phyloP scores from a whole-genome alignment of 2,888 invertebrate species.

The Mellilla xanthometata region DNA sequence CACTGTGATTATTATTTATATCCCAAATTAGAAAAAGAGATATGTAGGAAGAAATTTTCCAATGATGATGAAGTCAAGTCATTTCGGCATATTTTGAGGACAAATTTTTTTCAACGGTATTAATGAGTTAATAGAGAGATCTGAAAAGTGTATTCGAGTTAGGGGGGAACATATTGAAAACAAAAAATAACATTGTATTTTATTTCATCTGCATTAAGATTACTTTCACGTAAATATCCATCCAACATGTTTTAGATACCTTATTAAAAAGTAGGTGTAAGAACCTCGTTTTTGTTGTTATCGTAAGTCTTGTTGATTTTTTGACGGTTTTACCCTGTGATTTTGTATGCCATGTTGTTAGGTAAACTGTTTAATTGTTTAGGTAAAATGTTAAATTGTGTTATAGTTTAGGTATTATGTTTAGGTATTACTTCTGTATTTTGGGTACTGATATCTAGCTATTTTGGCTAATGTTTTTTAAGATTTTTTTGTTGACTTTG shows the following conservation, averaged over 20 bases:
- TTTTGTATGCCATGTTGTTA: neutral
- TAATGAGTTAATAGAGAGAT: too few species aligned
- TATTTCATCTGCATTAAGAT: neutral
- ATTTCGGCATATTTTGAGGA: too few species aligned
- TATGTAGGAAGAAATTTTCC: too few species aligned
- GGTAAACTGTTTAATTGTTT: neutral
- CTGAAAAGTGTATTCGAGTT: too few species aligned
- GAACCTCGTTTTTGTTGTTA: neutral
- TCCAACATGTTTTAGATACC: neutral
- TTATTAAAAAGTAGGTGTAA: neutral
- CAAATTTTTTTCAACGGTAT: too few species aligned
- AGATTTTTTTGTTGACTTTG: too few species aligned
- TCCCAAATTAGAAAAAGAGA: too few species aligned
- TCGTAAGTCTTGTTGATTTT: neutral
- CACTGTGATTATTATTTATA: too few species aligned
- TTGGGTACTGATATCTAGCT: too few species aligned
- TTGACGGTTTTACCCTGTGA: neutral
- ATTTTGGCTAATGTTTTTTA: too few species aligned
- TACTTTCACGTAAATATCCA: neutral
- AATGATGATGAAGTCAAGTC: too few species aligned
- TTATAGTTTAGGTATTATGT: neutral
- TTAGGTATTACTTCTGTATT: neutral
- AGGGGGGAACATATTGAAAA: too few species aligned
- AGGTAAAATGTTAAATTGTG: neutral
- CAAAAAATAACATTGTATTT: conserved; percentile 10